Base-by-base conservation (phyloP, 2,113 vertebrate genomes). In the Pygoscelis antarcticus region DNA sequence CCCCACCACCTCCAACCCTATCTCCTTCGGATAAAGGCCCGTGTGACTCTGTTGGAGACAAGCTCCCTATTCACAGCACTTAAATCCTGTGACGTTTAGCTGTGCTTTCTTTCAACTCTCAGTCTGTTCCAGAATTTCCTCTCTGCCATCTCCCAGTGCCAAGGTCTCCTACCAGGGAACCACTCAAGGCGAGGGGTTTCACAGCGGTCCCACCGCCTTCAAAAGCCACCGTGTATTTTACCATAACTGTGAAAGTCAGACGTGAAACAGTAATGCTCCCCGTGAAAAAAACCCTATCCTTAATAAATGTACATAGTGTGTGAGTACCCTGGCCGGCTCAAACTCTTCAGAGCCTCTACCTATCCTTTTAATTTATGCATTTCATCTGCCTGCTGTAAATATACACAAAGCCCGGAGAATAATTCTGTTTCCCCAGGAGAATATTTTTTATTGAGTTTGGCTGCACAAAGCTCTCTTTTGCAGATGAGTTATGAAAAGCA, bases 401-500 rank as follows among this genome's bases (percentile, higher is more conserved):
- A 69, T 12, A 79, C 38, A 71, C 77, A 76, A 75, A 75, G 58
- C 42, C 62, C 2, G 1, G 52, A 92, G 90, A 90, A 89, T n/a
- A 64, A 23, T 69, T 82, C 83, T 79, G 3, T 85, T 95, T 83
- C 36, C 80, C 72, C 49, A 32, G 57, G 69, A 40, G 85, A 69
- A 42, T 68, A 30, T 68, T 82, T 96, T 76, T 84, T 79, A 40
- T 84, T 61, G 86, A 42, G 58, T 65, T 94, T 91, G 94, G 89
- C 83, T 70, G 34, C 82, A 87, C 90, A 16, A 44, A 47, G 83
- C 81, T 68, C 57, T 64, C 66, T 83, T 81, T 94, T 74, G 62
- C 83, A 89, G 77, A 94, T 76, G 91, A 95, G 75, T 95, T 85
- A 90, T 65, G 84, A 91, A 96, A 93, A 90, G 76, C 75, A 86